Conservation (phyloP, 2,113 vertebrate species). For the Cheilinus undulatus region DNA sequence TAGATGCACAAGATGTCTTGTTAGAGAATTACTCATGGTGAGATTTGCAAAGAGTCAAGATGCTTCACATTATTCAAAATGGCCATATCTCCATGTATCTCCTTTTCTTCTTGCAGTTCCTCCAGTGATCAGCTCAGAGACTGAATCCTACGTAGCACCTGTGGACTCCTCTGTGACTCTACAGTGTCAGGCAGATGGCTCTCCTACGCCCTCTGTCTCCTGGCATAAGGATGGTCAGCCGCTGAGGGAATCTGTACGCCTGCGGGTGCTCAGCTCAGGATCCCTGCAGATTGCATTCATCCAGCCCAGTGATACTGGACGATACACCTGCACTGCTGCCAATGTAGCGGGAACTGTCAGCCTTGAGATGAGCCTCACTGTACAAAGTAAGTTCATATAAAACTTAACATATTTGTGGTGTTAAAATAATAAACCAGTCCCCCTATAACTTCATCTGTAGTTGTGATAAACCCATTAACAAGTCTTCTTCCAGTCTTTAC, state of each 20-base stretch:
- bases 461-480: too few relatives aligned
- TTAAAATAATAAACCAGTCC: too few relatives aligned
- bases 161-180: slow-evolving; percentile 90
- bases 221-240: slow-evolving; percentile 91
- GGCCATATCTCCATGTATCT: too few relatives aligned
- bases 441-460: too few relatives aligned
- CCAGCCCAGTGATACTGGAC: slow-evolving; percentile 86
- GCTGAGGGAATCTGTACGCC: slow-evolving; percentile 84
- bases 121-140: slow-evolving; percentile 86
- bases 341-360: slow-evolving; percentile 89
- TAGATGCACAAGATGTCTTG: too few relatives aligned
- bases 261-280: slow-evolving; percentile 87
- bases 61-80: too few relatives aligned
- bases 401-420: background rate
- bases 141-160: slow-evolving; percentile 77
- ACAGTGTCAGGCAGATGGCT: slow-evolving; percentile 87
- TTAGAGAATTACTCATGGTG: too few relatives aligned
- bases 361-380: slow-evolving; percentile 81
- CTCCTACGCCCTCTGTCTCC: slow-evolving; percentile 85
- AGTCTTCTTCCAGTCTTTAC: too few relatives aligned
- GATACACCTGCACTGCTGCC: slow-evolving; percentile 89
- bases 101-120: slow-evolving; percentile 86
- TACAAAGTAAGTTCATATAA: slow-evolving; percentile 83
- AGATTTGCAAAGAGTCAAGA: too few relatives aligned
- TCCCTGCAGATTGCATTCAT: slow-evolving; percentile 90